These are phyloP conservation scores for Pangasius djambal DNA, from an alignment of 2,797 vertebrate species.

Conservation along the genomic window DNA sequence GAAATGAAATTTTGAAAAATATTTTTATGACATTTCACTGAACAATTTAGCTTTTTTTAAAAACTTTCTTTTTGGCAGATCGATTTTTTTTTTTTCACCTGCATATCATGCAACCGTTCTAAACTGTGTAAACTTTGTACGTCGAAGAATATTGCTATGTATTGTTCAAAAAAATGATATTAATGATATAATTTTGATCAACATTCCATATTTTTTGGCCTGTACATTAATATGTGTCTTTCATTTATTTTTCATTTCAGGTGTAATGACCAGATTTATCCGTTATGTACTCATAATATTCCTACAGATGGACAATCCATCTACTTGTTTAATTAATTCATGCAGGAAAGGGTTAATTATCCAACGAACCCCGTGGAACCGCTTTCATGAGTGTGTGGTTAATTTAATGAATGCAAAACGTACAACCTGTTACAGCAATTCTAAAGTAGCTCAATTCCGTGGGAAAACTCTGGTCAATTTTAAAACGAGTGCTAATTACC, in stretches of 20 bases:
- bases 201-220: too few relatives aligned
- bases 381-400: neutral
- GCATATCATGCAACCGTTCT: neutral
- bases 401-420: neutral
- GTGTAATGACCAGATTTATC: too few relatives aligned
- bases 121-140: too few relatives aligned
- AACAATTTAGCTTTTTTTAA: neutral
- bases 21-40: neutral
- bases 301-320: neutral
- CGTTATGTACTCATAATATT: neutral
- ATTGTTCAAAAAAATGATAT: neutral
- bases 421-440: neutral
- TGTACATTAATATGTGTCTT: too few relatives aligned
- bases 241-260: too few relatives aligned
- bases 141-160: neutral
- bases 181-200: neutral
- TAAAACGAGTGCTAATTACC: slow-evolving; percentile 45
- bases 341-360: neutral
- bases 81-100: too few relatives aligned
- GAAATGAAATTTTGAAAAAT: neutral
- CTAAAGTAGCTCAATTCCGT: neutral
- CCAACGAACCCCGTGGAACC: neutral
- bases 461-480: neutral
- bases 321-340: neutral
- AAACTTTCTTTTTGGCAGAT: too few relatives aligned